These are phyloP conservation scores for Eugnorisma glareosa DNA, from an alignment of 2,888 invertebrate genomes.

Conservation along the genomic window DNA sequence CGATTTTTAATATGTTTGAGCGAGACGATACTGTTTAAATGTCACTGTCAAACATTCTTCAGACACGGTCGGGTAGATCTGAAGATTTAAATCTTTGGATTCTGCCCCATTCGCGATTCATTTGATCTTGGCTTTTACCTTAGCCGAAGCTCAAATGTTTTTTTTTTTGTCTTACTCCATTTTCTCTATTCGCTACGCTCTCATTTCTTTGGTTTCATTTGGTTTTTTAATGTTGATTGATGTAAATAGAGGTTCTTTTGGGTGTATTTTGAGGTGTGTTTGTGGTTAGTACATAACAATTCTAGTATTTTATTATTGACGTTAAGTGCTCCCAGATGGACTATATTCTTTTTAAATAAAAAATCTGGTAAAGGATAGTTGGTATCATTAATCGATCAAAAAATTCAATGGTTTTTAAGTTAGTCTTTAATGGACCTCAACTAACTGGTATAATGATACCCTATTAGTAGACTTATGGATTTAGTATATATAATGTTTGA, in stretches of 20 bases:
- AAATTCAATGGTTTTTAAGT: neutral
- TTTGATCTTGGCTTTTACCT: slow-evolving; percentile 28
- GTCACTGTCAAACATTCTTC: neutral
- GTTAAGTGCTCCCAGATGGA: neutral
- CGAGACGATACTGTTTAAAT: neutral
- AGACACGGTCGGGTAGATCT: neutral
- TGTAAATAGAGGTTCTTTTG: neutral
- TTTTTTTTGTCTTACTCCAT: slow-evolving; percentile 23
- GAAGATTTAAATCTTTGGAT: neutral
- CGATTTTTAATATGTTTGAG: neutral
- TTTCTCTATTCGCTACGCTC: slow-evolving; percentile 24
- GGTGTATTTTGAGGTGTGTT: slow-evolving; percentile 1
- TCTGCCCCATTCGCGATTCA: slow-evolving; percentile 21
- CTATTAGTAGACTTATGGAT: neutral
- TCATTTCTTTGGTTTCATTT: slow-evolving; percentile 3
- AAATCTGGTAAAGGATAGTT: neutral
- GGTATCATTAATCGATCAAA: neutral
- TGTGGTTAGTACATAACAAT: neutral
- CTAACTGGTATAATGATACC: too few species aligned
- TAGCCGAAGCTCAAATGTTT: neutral
- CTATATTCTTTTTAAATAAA: neutral
- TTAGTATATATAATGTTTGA: too few species aligned
- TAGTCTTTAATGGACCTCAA: too few species aligned
- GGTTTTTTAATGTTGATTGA: slow-evolving; percentile 22
- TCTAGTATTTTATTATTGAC: neutral